These are phyloP conservation scores for Bombus turneri DNA, from an alignment of 1,140 invertebrate genomes.

Conservation along the genomic window DNA sequence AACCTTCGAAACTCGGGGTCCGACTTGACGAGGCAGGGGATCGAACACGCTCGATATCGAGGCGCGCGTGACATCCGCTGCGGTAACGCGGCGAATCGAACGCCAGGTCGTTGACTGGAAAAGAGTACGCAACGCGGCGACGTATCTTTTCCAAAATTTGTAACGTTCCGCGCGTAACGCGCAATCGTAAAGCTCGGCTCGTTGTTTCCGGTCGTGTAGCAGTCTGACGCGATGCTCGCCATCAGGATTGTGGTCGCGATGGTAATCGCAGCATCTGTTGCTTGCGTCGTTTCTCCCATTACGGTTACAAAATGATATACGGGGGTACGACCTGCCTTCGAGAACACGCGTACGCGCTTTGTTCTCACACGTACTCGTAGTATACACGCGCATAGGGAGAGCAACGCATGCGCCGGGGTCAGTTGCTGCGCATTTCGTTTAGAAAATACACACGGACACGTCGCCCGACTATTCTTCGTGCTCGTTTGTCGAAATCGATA, in stretches of 20 bases:
- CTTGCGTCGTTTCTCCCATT: conserved; percentile 50
- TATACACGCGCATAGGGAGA: neutral
- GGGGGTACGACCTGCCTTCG: neutral
- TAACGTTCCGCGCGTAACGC: neutral
- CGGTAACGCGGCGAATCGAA: too few relatives aligned
- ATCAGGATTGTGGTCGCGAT: conserved; percentile 18
- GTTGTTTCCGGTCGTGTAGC: neutral
- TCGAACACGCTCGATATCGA: neutral
- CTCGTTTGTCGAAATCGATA: conserved; percentile 66
- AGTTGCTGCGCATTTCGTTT: conserved; percentile 37
- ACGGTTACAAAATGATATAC: conserved; percentile 16
- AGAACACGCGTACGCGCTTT: neutral
- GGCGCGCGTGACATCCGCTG: neutral
- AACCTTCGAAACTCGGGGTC: conserved; percentile 5
- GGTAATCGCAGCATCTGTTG: conserved; percentile 59
- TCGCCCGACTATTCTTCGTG: conserved; percentile 48
- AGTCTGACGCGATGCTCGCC: neutral
- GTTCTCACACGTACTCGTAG: neutral
- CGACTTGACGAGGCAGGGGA: too few relatives aligned
- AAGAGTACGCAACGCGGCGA: too few relatives aligned
- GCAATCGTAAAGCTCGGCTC: neutral
- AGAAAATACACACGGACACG: conserved; percentile 14
- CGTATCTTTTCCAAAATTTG: too few relatives aligned
- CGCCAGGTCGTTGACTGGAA: too few relatives aligned
- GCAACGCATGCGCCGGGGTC: conserved; percentile 13